Evolutionary conservation across 2,113 vertebrate species (phyloP).

Genomic region (Circaetus gallicus): DNA sequence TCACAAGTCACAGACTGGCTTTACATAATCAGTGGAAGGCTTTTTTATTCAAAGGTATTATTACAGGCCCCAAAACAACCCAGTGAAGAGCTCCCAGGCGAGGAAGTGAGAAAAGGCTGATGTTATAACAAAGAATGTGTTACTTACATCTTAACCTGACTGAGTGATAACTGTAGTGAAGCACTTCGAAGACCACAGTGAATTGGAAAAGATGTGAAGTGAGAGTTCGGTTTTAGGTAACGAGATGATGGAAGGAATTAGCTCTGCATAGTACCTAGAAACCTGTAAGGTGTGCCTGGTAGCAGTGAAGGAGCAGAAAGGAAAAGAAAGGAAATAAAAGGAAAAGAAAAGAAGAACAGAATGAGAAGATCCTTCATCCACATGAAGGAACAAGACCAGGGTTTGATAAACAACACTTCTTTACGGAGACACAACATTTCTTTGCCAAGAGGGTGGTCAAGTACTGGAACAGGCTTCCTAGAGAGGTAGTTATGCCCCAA

Average conservation of each 20-base stretch:
- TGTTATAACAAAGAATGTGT: not conserved
- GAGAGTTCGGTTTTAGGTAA: not conserved
- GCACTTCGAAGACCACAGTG: not conserved
- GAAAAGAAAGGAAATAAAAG: not conserved
- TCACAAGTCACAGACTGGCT: not conserved
- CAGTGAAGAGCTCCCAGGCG: not conserved
- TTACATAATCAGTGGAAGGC: not conserved
- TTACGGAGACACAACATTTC: not conserved
- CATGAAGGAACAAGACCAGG: not conserved
- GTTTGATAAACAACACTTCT: not conserved
- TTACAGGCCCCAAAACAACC: not conserved
- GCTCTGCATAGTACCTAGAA: not conserved
- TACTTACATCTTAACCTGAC: not conserved
- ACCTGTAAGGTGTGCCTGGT: not conserved
- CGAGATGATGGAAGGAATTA: not conserved
- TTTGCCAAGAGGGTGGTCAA: not conserved
- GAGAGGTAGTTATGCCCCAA: too few species aligned
- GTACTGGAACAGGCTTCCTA: not conserved
- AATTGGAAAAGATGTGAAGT: not conserved
- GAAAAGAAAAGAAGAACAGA: too few species aligned
- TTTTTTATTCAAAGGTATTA: not conserved
- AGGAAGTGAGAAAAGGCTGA: not conserved
- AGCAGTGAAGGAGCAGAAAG: not conserved
- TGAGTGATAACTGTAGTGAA: not conserved
- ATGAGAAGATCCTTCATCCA: not conserved